Percentiles rank a stretch among this genome's conserved stretches.
Evolutionary conservation across 2,888 invertebrate genomes (phyloP).

Genomic region (Dysmachus trigonus): DNA sequence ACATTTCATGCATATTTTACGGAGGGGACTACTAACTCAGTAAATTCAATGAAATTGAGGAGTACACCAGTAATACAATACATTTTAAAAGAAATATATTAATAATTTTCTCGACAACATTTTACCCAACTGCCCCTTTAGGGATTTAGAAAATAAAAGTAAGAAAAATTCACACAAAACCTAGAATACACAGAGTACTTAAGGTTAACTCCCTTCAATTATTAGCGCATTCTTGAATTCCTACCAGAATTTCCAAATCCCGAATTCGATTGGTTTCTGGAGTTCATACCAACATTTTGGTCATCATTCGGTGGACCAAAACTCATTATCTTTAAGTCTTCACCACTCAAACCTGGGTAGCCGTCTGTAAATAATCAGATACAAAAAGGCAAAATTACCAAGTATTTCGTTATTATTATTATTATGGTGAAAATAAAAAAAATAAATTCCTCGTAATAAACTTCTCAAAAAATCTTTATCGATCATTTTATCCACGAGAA

Average conservation of each 20-base stretch:
- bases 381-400: neutral
- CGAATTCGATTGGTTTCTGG: neutral
- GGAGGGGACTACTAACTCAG: too few species aligned
- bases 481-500: too few species aligned
- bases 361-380: neutral
- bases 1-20: neutral
- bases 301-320: neutral
- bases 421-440: too few species aligned
- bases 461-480: too few species aligned
- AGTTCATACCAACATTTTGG: neutral
- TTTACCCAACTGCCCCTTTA: neutral
- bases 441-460: too few species aligned
- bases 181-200: neutral
- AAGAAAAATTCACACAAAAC: neutral
- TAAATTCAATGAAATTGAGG: neutral
- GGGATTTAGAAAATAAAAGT: neutral
- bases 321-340: neutral
- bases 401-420: too few species aligned
- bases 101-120: neutral
- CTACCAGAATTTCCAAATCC: neutral
- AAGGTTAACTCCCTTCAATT: neutral
- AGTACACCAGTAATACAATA: neutral
- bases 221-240: neutral
- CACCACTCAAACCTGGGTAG: neutral
- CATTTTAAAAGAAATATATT: neutral